Conservation (phyloP, 2,888 invertebrate genomes). For the Protula sp. region DNA sequence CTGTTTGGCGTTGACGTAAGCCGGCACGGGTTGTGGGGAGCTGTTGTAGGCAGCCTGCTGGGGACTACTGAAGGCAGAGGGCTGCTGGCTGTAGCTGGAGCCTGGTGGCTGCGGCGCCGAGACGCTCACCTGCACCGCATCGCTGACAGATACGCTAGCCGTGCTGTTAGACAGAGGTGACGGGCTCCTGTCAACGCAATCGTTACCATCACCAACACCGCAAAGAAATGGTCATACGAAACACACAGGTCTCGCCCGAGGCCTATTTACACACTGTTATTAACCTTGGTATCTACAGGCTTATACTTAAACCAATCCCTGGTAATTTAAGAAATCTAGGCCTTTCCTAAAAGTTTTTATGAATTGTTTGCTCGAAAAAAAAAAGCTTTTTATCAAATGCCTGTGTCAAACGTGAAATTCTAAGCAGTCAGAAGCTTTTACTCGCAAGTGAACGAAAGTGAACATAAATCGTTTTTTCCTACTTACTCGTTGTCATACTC, state of each 20-base stretch:
- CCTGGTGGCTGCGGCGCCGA: neutral
- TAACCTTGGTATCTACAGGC: no score
- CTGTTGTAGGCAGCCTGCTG: neutral
- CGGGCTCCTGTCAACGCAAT: neutral
- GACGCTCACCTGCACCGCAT: neutral
- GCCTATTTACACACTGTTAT: neutral
- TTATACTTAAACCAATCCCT: no score
- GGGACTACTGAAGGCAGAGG: neutral
- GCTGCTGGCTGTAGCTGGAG: conserved; percentile 1
- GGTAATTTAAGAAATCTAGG: no score
- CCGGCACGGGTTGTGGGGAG: neutral
- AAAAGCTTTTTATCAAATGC: no score
- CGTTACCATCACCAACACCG: neutral
- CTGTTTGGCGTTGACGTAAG: neutral
- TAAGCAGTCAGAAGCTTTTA: no score
- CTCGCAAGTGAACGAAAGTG: no score
- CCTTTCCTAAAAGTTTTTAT: no score
- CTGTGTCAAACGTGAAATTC: no score
- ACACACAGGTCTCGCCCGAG: neutral
- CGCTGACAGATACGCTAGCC: neutral
- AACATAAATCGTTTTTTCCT: no score
- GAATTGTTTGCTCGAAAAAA: no score
- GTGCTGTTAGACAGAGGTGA: neutral
- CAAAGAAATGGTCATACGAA: neutral
- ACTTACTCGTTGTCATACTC: conserved; percentile 22